Conservation (phyloP, 2,888 invertebrate species). For the Ditula angustiorana region DNA sequence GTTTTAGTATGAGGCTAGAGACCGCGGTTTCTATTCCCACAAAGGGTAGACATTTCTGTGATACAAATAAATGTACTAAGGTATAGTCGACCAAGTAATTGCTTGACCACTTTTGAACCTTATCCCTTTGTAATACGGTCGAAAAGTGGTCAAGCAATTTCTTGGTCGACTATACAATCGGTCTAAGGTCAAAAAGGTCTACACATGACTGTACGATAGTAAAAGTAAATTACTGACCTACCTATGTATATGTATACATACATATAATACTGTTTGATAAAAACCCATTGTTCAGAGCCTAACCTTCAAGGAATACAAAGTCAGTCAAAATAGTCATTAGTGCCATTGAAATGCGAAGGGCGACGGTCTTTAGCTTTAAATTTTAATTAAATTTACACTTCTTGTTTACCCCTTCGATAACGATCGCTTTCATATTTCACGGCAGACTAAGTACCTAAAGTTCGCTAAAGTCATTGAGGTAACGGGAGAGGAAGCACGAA, state of each 20-base stretch:
- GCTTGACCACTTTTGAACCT: too few species aligned
- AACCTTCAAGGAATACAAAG: too few species aligned
- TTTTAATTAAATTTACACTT: slow-evolving; percentile 74
- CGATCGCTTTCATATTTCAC: slow-evolving; percentile 47
- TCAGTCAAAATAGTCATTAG: slow-evolving; percentile 42
- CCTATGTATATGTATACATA: not conserved
- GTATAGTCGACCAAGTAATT: too few species aligned
- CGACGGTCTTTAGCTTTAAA: slow-evolving; percentile 70
- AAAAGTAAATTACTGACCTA: too few species aligned
- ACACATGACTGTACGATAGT: too few species aligned
- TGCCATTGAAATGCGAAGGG: slow-evolving; percentile 70
- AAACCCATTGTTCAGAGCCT: not conserved
- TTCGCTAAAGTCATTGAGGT: slow-evolving; percentile 42
- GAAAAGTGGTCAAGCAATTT: not conserved
- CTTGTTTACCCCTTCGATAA: slow-evolving; percentile 66
- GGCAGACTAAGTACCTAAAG: slow-evolving; percentile 43
- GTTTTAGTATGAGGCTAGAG: too few species aligned
- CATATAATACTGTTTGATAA: not conserved
- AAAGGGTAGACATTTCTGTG: too few species aligned
- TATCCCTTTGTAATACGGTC: not conserved
- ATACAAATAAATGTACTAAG: too few species aligned
- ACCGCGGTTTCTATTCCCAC: too few species aligned
- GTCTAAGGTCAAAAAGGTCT: too few species aligned
- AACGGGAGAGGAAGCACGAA: slow-evolving; percentile 32
- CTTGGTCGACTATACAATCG: not conserved